Evolutionary conservation across 2,888 invertebrate genomes (phyloP), one percentile per base, ranked within the genome.

Genomic region (Drosophila meridiana): DNA sequence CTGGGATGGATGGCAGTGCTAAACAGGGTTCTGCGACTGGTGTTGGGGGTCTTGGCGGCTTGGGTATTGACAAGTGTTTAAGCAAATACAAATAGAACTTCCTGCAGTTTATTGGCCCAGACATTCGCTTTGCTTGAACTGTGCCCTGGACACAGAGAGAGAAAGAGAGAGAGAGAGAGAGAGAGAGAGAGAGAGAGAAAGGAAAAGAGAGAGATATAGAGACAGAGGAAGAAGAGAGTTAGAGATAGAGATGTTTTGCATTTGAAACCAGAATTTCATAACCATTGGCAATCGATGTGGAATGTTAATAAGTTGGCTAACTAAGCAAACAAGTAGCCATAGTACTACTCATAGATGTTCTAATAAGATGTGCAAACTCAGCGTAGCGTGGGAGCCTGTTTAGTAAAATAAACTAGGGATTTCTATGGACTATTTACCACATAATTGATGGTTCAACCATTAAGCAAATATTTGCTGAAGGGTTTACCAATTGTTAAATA

Each of bases 41-140:
- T 34, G 45, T 14, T 43, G 43, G 58, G 36, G 47, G 38, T 55
- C 55, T 55, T 7, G 56, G 40, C 57, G 56, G 40, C 57, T 60
- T 32, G 32, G 67, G 60, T 55, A 28, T 58, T 65, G 70, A 48
- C 72, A 82, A 83, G 79, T 83, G 73, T 67, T 82, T 82, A 20
- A 34, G 71, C 74, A 83, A 83, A 83, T 58, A 81, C 57, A 76
- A 76, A 78, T 61, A 70, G 36, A 60, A 76, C 74, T 81, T 82
- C 81, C 78, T 80, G 69, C 68, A 73, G 52, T 50, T 42, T 63
- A 32, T 60, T 68, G 69, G 57, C 59, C 59, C 66, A 72, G 64
- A 73, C 73, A 78, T 43, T 52, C 28, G 45, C 13, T 61, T 48
- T 57, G 66, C 34, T 47, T 64, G 64, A 57, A 64, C 68, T 69